Conservation (phyloP, 2,888 invertebrate species). For the Clostera curtula region DNA sequence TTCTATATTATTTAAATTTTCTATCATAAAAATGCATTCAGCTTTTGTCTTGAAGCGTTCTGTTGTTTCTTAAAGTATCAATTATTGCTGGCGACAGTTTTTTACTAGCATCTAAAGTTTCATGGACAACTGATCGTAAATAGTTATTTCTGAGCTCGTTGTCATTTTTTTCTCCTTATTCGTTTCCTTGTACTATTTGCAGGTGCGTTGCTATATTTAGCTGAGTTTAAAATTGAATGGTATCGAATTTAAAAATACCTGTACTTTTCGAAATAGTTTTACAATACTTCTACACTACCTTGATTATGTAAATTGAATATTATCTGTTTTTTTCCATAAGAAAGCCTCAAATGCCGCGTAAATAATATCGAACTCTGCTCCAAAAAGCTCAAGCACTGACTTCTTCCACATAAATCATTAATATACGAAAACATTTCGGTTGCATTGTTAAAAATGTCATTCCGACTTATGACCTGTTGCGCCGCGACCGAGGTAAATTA, state of each 20-base stretch:
- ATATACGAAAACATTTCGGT: slow-evolving; percentile 72
- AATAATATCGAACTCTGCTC: slow-evolving; percentile 51
- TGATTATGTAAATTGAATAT: slow-evolving; percentile 34
- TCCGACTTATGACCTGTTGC: slow-evolving; percentile 70
- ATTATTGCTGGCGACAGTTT: slow-evolving; percentile 46
- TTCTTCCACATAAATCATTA: slow-evolving; percentile 71
- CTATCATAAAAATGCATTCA: slow-evolving; percentile 43
- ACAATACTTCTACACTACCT: no score
- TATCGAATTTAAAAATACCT: no score
- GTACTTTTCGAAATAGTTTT: no score
- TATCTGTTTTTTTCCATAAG: slow-evolving; percentile 45
- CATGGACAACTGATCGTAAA: slow-evolving; percentile 35
- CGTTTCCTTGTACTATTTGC: slow-evolving; percentile 21
- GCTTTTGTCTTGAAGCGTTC: slow-evolving; percentile 45
- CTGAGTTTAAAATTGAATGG: no score
- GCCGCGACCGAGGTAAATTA: slow-evolving; percentile 64
- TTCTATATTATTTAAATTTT: no score
- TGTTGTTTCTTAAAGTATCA: slow-evolving; percentile 27
- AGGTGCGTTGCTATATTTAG: slow-evolving; percentile 14
- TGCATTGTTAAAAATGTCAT: slow-evolving; percentile 72
- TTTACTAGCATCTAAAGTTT: slow-evolving; percentile 32
- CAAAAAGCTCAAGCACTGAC: slow-evolving; percentile 51
- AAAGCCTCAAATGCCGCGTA: slow-evolving; percentile 46
- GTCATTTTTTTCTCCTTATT: slow-evolving; percentile 18
- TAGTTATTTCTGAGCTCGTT: slow-evolving; percentile 31